Percentiles rank a stretch among this genome's conserved stretches.
Conservation (phyloP, 2,888 invertebrate genomes). For the Polyploca ridens region DNA sequence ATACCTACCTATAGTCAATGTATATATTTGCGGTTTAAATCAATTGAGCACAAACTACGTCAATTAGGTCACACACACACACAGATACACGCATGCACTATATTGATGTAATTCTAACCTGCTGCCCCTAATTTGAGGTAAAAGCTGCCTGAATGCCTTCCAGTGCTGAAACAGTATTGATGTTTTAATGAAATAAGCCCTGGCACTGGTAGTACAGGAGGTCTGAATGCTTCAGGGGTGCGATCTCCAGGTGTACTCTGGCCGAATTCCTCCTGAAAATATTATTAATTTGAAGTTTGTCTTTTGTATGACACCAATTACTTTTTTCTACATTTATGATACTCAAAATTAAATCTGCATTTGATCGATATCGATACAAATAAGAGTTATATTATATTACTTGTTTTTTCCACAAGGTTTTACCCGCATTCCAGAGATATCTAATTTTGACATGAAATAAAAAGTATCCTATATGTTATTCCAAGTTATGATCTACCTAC, state of each 20-base stretch:
- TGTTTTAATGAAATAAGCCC: conserved; percentile 76
- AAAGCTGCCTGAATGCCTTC: conserved; percentile 89
- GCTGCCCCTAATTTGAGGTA: conserved; percentile 90
- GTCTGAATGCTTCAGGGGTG: conserved; percentile 53
- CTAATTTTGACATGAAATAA: too few species aligned
- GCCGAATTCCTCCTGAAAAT: conserved; percentile 47
- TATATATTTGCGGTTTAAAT: too few species aligned
- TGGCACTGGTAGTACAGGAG: conserved; percentile 62
- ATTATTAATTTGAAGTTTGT: not conserved
- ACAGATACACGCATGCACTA: not conserved
- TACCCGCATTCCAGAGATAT: too few species aligned
- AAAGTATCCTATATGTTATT: not conserved
- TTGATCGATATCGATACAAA: too few species aligned
- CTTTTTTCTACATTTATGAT: too few species aligned
- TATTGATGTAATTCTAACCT: conserved; percentile 69
- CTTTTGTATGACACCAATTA: too few species aligned
- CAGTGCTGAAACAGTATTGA: conserved; percentile 87
- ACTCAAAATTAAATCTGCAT: too few species aligned
- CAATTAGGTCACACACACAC: not conserved
- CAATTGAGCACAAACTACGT: too few species aligned
- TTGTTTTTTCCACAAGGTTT: too few species aligned
- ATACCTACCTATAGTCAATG: too few species aligned
- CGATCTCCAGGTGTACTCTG: conserved; percentile 47
- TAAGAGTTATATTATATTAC: too few species aligned
- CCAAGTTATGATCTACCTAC: too few species aligned